A percentile compares a stretch with the other conserved stretches of the same genome.
phyloP scores from a whole-genome alignment of 2,113 vertebrate genomes.

The Apteryx mantelli region DNA sequence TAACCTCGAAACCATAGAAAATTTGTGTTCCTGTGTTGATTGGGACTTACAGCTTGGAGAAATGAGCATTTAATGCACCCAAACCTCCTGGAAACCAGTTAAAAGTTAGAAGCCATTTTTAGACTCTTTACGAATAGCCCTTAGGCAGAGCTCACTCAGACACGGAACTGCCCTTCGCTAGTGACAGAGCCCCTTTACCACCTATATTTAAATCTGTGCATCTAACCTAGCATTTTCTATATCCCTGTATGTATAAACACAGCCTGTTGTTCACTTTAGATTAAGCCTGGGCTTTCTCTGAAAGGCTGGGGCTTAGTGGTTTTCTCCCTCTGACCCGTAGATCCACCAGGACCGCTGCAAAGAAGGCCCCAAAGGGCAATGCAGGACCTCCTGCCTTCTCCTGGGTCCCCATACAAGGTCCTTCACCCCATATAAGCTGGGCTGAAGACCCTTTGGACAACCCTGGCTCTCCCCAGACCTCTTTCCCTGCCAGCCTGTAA shows the following conservation, averaged over 20 bases:
- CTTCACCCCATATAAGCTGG: accelerated
- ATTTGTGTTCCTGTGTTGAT: background rate
- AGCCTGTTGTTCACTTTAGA: background rate
- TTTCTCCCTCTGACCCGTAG: background rate
- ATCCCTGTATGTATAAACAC: background rate
- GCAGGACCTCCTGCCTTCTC: background rate
- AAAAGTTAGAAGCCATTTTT: background rate
- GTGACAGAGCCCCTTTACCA: background rate
- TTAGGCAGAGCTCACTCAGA: background rate
- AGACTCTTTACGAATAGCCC: background rate
- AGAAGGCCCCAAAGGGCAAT: background rate
- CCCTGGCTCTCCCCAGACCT: background rate
- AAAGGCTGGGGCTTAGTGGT: background rate
- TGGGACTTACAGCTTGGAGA: background rate
- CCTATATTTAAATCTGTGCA: background rate
- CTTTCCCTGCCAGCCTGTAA: background rate
- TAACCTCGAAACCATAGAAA: background rate
- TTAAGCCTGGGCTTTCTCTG: background rate
- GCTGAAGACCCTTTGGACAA: background rate
- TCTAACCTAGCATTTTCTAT: background rate
- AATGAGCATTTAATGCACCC: background rate
- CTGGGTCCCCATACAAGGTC: background rate
- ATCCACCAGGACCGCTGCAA: background rate
- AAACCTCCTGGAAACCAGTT: background rate
- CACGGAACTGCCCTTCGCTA: background rate